Conservation (phyloP, 2,888 invertebrate species). For the Athripsodes cinereus region DNA sequence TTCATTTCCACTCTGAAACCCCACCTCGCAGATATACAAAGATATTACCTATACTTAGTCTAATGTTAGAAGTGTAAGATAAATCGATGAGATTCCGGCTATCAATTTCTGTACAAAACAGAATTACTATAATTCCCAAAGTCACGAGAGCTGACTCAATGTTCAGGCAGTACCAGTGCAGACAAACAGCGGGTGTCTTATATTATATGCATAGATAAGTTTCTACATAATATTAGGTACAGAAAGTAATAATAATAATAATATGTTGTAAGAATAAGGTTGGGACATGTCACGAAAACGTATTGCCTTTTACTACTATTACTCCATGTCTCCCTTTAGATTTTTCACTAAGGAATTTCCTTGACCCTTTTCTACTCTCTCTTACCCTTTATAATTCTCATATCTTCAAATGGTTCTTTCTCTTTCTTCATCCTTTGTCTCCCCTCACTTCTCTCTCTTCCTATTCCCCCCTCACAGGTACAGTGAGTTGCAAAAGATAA, state of each 20-base stretch:
- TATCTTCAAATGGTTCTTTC: neutral
- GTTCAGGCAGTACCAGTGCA: neutral
- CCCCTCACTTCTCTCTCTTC: neutral
- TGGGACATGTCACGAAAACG: neutral
- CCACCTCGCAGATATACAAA: too few relatives aligned
- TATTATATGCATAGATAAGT: too few relatives aligned
- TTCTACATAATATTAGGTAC: too few relatives aligned
- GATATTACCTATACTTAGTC: too few relatives aligned
- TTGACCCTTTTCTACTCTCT: neutral
- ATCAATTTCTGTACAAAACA: neutral
- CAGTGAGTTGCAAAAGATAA: conserved; percentile 17
- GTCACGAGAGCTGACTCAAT: neutral
- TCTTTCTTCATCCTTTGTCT: conserved; percentile 7
- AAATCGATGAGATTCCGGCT: neutral
- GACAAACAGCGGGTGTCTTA: neutral
- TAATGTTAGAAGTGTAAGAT: too few relatives aligned
- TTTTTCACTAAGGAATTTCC: neutral
- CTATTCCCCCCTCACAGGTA: neutral
- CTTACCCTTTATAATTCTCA: neutral
- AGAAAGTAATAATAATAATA: too few relatives aligned
- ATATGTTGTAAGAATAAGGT: too few relatives aligned
- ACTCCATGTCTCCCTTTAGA: neutral
- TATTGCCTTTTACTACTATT: neutral
- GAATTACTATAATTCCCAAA: neutral
- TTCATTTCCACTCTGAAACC: too few relatives aligned